A percentile compares a stretch with the other conserved stretches of the same genome.
Evolutionary conservation across 35 echinoderm and acorn worm species (phyloP).

Genomic region (Anneissia japonica): DNA sequence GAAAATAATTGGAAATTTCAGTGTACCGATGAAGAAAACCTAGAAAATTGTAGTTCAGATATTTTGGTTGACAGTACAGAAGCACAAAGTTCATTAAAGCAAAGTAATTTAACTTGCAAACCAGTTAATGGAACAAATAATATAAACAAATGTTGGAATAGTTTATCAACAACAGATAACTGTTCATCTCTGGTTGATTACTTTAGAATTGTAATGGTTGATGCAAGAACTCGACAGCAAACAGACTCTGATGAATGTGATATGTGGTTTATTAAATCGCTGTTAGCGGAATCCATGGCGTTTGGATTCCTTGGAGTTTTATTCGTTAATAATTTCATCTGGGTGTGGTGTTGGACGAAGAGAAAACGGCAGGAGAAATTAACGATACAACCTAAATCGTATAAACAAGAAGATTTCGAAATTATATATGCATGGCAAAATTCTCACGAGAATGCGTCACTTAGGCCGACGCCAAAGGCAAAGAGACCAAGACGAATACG

Average conservation of each 20-base stretch:
- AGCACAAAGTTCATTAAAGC: background rate
- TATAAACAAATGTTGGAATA: background rate
- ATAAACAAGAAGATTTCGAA: background rate
- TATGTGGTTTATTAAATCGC: background rate
- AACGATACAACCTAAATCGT: background rate
- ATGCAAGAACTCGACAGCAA: background rate
- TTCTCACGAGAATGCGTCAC: background rate
- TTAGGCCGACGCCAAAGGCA: background rate
- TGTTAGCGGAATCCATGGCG: background rate
- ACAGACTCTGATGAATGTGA: background rate
- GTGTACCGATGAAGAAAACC: background rate
- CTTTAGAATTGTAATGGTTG: background rate
- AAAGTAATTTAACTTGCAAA: background rate
- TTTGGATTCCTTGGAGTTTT: background rate
- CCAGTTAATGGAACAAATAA: background rate
- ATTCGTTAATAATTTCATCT: background rate
- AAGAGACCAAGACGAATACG: background rate
- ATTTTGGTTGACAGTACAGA: background rate
- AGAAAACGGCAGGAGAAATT: background rate
- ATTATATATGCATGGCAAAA: background rate
- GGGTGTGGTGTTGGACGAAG: background rate
- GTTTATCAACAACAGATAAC: background rate
- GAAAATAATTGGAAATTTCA: background rate
- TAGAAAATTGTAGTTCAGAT: background rate
- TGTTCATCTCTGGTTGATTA: background rate